phyloP scores from a whole-genome alignment of 1,140 invertebrate genomes.

The Belonocnema kinseyi region DNA sequence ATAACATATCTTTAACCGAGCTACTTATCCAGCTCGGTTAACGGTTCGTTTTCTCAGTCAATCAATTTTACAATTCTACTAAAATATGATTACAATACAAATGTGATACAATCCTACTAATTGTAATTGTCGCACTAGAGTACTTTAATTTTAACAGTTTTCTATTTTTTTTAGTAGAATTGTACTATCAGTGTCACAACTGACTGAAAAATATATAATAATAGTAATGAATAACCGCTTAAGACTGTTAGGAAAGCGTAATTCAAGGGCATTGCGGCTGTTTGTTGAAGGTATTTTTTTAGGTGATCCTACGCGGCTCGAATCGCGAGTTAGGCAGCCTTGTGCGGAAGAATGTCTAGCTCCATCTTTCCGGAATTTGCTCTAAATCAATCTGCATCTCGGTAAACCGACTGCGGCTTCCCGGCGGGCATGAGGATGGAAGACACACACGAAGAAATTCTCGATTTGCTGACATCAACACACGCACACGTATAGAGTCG shows the following conservation, averaged over 20 bases:
- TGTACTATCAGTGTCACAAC: no score
- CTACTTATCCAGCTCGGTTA: no score
- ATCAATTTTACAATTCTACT: no score
- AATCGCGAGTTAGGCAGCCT: neutral
- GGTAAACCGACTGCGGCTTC: conserved; percentile 54
- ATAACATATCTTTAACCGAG: no score
- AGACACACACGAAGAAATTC: conserved; percentile 16
- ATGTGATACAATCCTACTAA: no score
- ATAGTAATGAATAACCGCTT: no score
- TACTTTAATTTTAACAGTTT: no score
- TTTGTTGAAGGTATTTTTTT: conserved; percentile 7
- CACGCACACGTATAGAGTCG: conserved; percentile 1
- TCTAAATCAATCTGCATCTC: conserved; percentile 68
- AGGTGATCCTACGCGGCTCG: neutral
- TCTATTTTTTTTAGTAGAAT: no score
- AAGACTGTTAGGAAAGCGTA: neutral
- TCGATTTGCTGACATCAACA: conserved; percentile 5
- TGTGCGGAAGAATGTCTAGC: conserved; percentile 22
- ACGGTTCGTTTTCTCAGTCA: no score
- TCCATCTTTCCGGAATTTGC: conserved; percentile 46
- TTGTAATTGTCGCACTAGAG: no score
- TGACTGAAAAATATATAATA: no score
- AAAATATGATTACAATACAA: no score
- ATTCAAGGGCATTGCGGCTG: conserved; percentile 9
- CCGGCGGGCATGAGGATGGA: conserved; percentile 15